A percentile compares a stretch with the other conserved stretches of the same genome.
These are phyloP conservation scores for Oreocharis arfaki DNA, from an alignment of 2,113 vertebrate species.

Conservation along the genomic window DNA sequence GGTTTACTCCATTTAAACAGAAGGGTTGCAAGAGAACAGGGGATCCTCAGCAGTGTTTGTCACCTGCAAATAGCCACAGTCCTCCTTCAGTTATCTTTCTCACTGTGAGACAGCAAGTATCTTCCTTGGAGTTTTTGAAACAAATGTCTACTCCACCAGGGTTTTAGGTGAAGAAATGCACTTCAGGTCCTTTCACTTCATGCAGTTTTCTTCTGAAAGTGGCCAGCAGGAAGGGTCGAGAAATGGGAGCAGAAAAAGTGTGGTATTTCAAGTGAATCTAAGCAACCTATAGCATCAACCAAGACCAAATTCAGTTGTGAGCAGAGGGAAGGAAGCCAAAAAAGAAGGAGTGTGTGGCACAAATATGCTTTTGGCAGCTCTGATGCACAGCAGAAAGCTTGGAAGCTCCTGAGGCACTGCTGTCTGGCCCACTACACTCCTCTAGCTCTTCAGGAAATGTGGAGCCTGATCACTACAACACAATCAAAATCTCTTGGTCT, in stretches of 20 bases:
- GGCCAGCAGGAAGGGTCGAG: not conserved
- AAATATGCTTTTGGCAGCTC: not conserved
- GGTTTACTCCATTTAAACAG: not conserved
- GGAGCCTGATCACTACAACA: not conserved
- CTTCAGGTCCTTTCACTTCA: not conserved
- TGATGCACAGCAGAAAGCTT: not conserved
- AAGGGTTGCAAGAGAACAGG: not conserved
- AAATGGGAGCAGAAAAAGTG: not conserved
- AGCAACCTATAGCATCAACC: not conserved
- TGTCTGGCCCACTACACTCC: not conserved
- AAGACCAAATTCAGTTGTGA: not conserved
- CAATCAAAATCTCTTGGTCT: not conserved
- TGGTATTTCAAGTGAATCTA: not conserved
- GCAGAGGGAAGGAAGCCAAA: not conserved
- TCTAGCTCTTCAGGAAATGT: not conserved
- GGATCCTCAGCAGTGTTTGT: not conserved
- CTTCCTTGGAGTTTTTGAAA: not conserved
- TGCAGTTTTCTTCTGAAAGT: not conserved
- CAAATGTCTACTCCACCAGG: not conserved
- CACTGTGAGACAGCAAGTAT: not conserved
- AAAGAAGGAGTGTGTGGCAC: not conserved
- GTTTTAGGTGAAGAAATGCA: not conserved
- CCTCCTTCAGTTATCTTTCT: not conserved
- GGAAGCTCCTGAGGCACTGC: not conserved
- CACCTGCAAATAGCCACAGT: fast-evolving